Evolutionary conservation across 2,797 vertebrate genomes (phyloP).

Genomic region (Epinephelus awoara): DNA sequence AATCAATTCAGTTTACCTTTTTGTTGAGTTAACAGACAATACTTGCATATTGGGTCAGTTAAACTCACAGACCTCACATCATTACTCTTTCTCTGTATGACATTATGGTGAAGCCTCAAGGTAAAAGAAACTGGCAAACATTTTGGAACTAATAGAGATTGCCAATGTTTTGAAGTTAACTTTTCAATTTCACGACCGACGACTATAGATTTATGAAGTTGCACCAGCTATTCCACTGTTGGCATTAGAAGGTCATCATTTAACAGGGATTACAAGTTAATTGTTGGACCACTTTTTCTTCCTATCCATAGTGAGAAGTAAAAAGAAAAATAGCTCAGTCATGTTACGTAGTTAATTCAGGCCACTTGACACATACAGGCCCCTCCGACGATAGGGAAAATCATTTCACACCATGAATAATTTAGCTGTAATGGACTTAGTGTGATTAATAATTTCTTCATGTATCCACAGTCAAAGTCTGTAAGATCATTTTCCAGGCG

Average conservation of each 20-base stretch:
- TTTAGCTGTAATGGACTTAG: conserved; percentile 48
- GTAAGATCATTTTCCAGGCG: conserved; percentile 45
- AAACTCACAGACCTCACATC: background rate
- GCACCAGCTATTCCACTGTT: background rate
- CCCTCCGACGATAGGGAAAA: conserved; percentile 23
- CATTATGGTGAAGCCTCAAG: background rate
- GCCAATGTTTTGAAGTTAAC: background rate
- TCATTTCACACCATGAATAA: conserved; percentile 58
- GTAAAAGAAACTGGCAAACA: background rate
- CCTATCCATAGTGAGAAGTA: background rate
- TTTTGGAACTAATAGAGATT: background rate
- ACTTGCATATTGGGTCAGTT: background rate
- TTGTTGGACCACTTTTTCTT: background rate
- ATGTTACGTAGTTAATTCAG: conserved; percentile 40
- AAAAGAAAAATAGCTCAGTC: background rate
- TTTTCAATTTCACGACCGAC: background rate
- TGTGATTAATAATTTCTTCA: conserved; percentile 59
- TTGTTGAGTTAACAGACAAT: background rate
- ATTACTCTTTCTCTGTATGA: background rate
- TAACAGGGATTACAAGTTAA: conserved; percentile 19
- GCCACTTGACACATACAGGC: conserved; percentile 43
- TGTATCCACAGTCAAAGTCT: conserved; percentile 40
- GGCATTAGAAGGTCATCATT: conserved; percentile 8
- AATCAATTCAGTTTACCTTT: background rate
- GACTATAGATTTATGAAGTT: too few relatives aligned